Conservation (phyloP, 2,797 vertebrate genomes). For the Loriculus beryllinus region DNA sequence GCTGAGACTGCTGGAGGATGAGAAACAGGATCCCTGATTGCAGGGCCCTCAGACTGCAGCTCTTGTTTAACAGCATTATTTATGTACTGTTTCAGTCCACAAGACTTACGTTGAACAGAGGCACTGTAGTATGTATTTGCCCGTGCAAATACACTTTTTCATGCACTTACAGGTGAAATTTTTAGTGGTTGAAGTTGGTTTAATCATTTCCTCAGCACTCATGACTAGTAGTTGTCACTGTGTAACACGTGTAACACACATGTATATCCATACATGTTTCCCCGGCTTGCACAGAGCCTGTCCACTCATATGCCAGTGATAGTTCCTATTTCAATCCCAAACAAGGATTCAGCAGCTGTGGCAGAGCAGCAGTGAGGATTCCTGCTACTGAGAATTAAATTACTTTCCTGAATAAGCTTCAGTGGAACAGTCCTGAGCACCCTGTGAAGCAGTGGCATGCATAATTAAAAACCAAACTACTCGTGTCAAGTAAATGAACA, state of each 20-base stretch:
- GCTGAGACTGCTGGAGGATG: neutral
- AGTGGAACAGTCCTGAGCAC: neutral
- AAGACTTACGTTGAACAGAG: neutral
- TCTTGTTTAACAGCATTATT: neutral
- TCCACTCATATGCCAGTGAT: neutral
- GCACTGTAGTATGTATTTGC: neutral
- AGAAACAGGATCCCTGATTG: neutral
- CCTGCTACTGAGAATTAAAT: conserved; percentile 46
- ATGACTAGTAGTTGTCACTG: neutral
- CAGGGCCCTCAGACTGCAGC: neutral
- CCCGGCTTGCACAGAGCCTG: neutral
- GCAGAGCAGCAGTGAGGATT: conserved; percentile 17
- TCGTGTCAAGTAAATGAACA: conserved; percentile 31
- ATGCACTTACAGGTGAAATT: neutral
- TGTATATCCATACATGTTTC: neutral
- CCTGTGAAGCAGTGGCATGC: conserved; percentile 25
- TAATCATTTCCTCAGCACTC: neutral
- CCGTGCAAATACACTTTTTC: neutral
- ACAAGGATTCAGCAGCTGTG: neutral
- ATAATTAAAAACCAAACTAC: conserved; percentile 56
- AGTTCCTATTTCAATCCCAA: neutral
- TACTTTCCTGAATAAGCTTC: conserved; percentile 11
- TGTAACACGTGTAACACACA: neutral
- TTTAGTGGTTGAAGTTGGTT: neutral
- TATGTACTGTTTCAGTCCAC: neutral